A percentile compares a stretch with the other conserved stretches of the same genome.
Evolutionary conservation across 1,140 invertebrate genomes (phyloP).

Genomic region (Drosophila ironensis): DNA sequence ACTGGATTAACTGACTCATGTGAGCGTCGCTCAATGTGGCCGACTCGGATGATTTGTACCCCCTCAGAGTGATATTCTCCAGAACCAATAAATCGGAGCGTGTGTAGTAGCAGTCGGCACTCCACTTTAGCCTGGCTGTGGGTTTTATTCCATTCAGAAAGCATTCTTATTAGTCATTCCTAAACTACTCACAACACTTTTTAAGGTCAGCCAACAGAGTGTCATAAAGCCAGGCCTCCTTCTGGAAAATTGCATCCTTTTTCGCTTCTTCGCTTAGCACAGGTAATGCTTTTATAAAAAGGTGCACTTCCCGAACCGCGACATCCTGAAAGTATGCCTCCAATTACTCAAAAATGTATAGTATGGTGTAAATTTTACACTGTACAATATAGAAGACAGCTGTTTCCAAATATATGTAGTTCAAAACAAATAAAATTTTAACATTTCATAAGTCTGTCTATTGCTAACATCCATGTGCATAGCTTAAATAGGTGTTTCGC

Average conservation of each 20-base stretch:
- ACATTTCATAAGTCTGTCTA: no score
- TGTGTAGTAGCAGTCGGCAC: constrained; percentile 61
- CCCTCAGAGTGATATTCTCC: constrained; percentile 66
- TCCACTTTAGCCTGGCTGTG: constrained; percentile 59
- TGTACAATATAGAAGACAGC: background rate
- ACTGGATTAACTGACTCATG: constrained; percentile 51
- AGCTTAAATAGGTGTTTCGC: no score
- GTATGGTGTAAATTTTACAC: background rate
- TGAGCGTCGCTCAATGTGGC: background rate
- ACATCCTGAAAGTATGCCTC: constrained; percentile 54
- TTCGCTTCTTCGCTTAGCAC: constrained; percentile 43
- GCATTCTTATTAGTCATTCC: background rate
- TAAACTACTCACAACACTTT: constrained; percentile 37
- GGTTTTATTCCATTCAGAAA: no score
- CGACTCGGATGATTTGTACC: constrained; percentile 5
- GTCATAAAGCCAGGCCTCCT: constrained; percentile 59
- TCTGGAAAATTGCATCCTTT: constrained; percentile 63
- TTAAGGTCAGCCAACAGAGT: constrained; percentile 48
- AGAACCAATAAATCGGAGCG: constrained; percentile 79
- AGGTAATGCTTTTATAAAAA: constrained; percentile 69
- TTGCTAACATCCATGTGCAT: no score
- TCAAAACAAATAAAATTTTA: no score
- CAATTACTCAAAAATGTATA: background rate
- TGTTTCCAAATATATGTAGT: no score
- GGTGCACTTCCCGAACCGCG: background rate